These are phyloP conservation scores for Pseudomyrmex pallidus DNA, from an alignment of 1,140 invertebrate species.

Conservation along the genomic window DNA sequence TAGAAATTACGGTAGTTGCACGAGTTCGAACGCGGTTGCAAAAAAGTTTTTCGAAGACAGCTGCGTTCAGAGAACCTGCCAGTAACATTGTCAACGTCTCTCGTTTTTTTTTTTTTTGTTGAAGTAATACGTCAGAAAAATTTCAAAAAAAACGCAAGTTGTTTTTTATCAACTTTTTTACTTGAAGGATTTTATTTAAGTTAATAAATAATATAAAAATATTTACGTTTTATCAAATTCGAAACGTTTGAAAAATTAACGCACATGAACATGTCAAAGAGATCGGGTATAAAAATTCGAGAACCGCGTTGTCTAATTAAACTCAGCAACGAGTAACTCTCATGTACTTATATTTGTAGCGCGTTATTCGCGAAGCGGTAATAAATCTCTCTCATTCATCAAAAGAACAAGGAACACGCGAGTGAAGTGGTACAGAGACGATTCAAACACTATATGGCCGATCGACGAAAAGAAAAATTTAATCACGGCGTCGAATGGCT, in stretches of 20 bases:
- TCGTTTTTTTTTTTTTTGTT: not conserved
- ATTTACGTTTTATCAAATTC: no score
- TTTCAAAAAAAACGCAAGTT: not conserved
- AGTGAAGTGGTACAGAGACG: not conserved
- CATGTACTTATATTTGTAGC: not conserved
- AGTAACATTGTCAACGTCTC: not conserved
- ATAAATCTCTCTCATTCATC: conserved; percentile 43
- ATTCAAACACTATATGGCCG: not conserved
- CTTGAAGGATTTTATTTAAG: not conserved
- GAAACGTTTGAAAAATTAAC: no score
- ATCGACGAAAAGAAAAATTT: not conserved
- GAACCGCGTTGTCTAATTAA: not conserved
- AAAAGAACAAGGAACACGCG: not conserved
- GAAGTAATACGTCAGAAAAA: not conserved
- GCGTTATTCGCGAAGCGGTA: not conserved
- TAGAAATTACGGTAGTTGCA: conserved; percentile 41
- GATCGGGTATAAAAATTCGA: no score
- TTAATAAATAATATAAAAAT: no score
- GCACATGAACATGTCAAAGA: no score
- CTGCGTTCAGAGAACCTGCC: no score
- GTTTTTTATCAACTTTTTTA: not conserved
- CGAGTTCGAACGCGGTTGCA: not conserved
- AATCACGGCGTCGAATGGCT: not conserved
- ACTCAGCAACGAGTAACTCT: not conserved
- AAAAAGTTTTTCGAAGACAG: not conserved